Evolutionary conservation across 2,888 invertebrate species (phyloP), one percentile per base, ranked within the genome.

Genomic region (Osmoderma eremita): DNA sequence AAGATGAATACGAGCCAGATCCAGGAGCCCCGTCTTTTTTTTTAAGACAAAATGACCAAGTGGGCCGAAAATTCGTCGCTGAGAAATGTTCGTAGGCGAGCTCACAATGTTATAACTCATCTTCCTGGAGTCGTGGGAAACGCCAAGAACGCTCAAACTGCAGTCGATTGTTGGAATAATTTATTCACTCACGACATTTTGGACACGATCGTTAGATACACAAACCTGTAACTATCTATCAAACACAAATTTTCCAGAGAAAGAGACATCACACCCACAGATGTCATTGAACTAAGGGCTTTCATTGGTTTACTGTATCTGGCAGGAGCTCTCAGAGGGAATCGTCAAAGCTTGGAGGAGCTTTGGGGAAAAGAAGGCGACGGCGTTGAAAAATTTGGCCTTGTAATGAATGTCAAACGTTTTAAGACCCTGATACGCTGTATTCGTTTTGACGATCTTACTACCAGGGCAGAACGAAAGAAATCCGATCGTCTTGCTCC

Each of bases 261-360:
- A 42, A 70, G 71, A 51, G 69, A 74, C 62, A 64, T 66, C 38
- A 67, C 50, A 45, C 63, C 48, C 30, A 76, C 74, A 17, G 69
- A 74, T 71, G 53, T 64, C 38, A 71, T 68, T 61, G 73, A 77
- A 70, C 41, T 75, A 45, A 73, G 70, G 63, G 75, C 72, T 50
- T 72, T 76, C 48, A 74, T 75, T 70, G 73, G 74, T 72, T 75
- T 53, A 71, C 74, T 70, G 72, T 74, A 76, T 67, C 67, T 75
- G 53, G 70, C 73, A 62, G 75, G 74, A 67, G 69, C 70, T 13
- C 70, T 70, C 18, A 69, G 70, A 74, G 20, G 67, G n/a, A 72
- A 72, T 68, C 49, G 72, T 56, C 70, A 70, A 45, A 69, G 61
- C 64, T 70, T 73, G 41, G 72, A 75, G 63, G 73, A 75, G 63